These are phyloP conservation scores for Acropternis orthonyx DNA, from an alignment of 2,797 vertebrate species.

Conservation along the genomic window DNA sequence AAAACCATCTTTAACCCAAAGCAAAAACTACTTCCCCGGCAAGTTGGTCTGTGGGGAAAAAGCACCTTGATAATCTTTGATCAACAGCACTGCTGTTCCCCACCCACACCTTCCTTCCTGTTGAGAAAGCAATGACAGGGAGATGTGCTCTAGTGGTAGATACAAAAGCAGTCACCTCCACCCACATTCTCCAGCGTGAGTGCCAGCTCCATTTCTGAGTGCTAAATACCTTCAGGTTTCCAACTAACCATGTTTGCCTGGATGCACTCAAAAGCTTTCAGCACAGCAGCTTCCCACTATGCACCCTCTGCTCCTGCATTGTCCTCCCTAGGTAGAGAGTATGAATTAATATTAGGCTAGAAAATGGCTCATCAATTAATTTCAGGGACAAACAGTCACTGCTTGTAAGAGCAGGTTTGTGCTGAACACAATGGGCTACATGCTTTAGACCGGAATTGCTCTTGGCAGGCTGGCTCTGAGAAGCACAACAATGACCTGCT, in stretches of 20 bases:
- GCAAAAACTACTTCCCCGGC: background rate
- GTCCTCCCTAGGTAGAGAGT: background rate
- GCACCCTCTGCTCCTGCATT: background rate
- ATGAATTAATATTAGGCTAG: background rate
- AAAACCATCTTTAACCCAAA: background rate
- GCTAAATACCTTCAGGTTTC: background rate
- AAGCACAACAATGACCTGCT: background rate
- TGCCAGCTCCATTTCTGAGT: background rate
- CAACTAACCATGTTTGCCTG: background rate
- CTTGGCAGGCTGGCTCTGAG: background rate
- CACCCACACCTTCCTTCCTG: slow-evolving; percentile 29
- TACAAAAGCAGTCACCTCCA: background rate
- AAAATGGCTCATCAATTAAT: background rate
- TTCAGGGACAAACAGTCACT: background rate
- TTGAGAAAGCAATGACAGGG: background rate
- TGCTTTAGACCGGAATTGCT: background rate
- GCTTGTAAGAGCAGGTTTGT: background rate
- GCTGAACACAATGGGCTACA: background rate
- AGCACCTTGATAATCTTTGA: background rate
- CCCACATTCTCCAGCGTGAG: background rate
- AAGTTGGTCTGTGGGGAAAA: background rate
- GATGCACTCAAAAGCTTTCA: background rate
- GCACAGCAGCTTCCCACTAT: background rate
- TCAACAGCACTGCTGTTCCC: background rate
- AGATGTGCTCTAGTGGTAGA: background rate